Evolutionary conservation across 2,113 vertebrate species (phyloP).

Genomic region (Lamprologus ornatipinnis): DNA sequence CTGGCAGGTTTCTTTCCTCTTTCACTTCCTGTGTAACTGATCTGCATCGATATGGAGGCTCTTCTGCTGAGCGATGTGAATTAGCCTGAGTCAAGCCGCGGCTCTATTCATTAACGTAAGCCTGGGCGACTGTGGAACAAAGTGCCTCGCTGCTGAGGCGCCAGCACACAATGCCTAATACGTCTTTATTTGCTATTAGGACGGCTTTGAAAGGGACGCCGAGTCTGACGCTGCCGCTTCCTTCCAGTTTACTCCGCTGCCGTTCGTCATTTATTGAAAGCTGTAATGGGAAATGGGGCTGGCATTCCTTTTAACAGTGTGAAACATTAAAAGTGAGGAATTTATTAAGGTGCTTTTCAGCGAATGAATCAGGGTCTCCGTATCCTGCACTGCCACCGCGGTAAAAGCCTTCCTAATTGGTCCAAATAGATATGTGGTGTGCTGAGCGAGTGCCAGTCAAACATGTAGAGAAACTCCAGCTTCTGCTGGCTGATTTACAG

Average conservation of each 20-base stretch:
- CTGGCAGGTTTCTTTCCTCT: slow-evolving; percentile 4
- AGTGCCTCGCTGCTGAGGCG: slow-evolving; percentile 64
- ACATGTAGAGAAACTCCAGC: not conserved
- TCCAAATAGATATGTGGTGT: slow-evolving; percentile 52
- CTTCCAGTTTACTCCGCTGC: slow-evolving; percentile 42
- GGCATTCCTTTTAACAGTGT: slow-evolving; percentile 56
- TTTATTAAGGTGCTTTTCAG: slow-evolving; percentile 74
- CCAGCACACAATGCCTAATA: slow-evolving; percentile 59
- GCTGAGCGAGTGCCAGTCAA: not conserved
- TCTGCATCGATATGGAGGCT: slow-evolving; percentile 58
- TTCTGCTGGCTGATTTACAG: not conserved
- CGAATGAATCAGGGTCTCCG: slow-evolving; percentile 63
- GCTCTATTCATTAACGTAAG: slow-evolving; percentile 69
- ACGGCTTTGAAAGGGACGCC: slow-evolving; percentile 51
- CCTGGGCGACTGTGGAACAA: slow-evolving; percentile 61
- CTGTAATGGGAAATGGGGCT: slow-evolving; percentile 59
- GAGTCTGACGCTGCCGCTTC: slow-evolving; percentile 2
- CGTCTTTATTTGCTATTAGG: slow-evolving; percentile 68
- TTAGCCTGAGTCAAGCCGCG: slow-evolving; percentile 51
- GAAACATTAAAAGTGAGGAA: slow-evolving; percentile 67
- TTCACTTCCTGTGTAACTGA: slow-evolving; percentile 45
- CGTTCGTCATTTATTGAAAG: slow-evolving; percentile 74
- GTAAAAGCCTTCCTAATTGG: slow-evolving; percentile 71
- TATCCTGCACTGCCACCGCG: slow-evolving; percentile 24
- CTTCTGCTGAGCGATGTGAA: slow-evolving; percentile 57